phyloP scores from a whole-genome alignment of 2,888 invertebrate genomes.

The Thera britannica region DNA sequence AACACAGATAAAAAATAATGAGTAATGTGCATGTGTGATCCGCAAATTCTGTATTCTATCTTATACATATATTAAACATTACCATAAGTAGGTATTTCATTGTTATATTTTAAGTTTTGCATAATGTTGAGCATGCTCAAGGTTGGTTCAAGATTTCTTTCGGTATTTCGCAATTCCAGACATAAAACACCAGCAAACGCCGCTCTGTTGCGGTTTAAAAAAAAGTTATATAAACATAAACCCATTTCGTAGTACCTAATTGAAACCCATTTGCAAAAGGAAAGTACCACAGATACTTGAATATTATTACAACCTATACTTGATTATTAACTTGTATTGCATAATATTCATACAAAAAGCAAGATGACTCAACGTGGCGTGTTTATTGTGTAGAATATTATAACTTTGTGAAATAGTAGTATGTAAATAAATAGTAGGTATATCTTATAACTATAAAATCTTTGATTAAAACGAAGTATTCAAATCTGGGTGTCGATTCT shows the following conservation, averaged over 20 bases:
- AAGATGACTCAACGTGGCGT: constrained; percentile 2
- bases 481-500: too few relatives aligned
- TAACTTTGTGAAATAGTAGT: too few relatives aligned
- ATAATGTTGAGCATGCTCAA: not conserved
- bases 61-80: too few relatives aligned
- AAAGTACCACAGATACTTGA: constrained; percentile 2
- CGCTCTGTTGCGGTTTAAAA: not conserved
- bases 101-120: not conserved
- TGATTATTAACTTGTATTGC: constrained; percentile 11
- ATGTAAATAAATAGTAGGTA: too few relatives aligned
- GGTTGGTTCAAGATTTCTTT: not conserved
- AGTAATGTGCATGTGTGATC: too few relatives aligned
- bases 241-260: constrained; percentile 2
- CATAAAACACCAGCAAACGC: not conserved
- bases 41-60: too few relatives aligned
- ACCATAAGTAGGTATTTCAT: not conserved
- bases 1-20: too few relatives aligned
- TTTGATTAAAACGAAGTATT: too few relatives aligned
- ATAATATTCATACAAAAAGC: constrained; percentile 2
- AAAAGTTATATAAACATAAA: constrained; percentile 1
- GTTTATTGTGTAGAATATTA: too few relatives aligned
- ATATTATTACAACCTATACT: constrained; percentile 1
- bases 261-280: constrained; percentile 9
- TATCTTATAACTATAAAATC: too few relatives aligned
- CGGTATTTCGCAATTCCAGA: not conserved